phyloP scores from a whole-genome alignment of 30 jellyfish, hydroid and myxozoan genomes.

The Turritopsis rubra region DNA sequence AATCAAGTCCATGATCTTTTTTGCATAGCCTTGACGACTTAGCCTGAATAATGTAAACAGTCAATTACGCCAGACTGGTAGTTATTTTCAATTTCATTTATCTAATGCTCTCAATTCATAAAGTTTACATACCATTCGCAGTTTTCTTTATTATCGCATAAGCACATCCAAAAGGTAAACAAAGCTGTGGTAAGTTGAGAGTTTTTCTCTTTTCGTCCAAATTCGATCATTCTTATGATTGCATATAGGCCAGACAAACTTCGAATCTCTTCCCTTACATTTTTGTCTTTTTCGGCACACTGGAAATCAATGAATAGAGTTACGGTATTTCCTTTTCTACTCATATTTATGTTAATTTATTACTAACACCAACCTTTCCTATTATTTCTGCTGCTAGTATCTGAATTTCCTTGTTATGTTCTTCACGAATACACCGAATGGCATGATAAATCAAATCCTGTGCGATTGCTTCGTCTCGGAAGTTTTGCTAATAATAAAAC shows the following conservation, averaged over 20 bases:
- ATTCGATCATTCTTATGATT: neutral
- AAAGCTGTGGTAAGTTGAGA: neutral
- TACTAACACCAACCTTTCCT: neutral
- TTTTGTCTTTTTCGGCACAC: neutral
- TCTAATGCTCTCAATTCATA: neutral
- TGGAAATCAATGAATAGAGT: neutral
- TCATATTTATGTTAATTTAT: too few species aligned
- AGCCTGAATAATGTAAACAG: neutral
- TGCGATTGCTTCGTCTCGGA: neutral
- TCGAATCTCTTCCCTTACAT: neutral
- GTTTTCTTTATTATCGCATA: neutral
- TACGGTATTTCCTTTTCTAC: neutral
- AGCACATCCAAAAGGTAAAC: neutral
- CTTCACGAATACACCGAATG: neutral
- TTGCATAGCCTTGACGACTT: neutral
- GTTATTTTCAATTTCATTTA: too few species aligned
- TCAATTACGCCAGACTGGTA: too few species aligned
- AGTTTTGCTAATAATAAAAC: neutral
- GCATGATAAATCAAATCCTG: neutral
- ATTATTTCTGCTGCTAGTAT: neutral
- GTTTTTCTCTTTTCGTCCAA: neutral
- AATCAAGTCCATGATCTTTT: neutral
- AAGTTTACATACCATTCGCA: neutral
- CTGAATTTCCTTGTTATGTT: neutral
- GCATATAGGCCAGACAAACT: neutral